Percentiles rank a stretch among this genome's conserved stretches.
These are phyloP conservation scores for Lota lota DNA, from an alignment of 2,113 vertebrate species.

Conservation along the genomic window DNA sequence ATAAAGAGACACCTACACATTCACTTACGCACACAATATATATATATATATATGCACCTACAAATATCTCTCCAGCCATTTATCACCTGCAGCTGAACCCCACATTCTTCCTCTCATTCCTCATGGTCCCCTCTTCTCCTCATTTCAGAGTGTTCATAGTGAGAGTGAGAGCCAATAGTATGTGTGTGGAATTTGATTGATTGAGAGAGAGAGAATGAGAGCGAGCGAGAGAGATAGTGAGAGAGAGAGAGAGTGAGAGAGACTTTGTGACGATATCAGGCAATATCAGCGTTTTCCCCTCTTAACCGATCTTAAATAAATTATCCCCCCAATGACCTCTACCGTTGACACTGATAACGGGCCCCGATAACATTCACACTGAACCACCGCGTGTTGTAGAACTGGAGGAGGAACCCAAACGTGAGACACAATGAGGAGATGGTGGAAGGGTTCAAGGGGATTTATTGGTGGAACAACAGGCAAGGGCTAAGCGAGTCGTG, in stretches of 20 bases:
- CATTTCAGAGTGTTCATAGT: conserved; percentile 12
- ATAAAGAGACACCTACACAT: too few species aligned
- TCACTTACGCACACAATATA: too few species aligned
- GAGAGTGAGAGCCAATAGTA: conserved; percentile 5
- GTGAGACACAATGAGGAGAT: too few species aligned
- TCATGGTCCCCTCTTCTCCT: conserved; percentile 27
- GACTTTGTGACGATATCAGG: conserved; percentile 5
- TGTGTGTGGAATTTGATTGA: conserved; percentile 17
- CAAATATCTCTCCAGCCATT: conserved; percentile 6
- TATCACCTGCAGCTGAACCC: conserved; percentile 52
- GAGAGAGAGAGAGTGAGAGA: neutral
- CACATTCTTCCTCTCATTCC: conserved; percentile 42
- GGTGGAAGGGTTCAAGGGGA: neutral
- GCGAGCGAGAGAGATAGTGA: conserved; percentile 7
- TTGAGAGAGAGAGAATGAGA: conserved; percentile 23
- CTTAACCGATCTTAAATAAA: conserved; percentile 40
- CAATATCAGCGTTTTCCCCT: conserved; percentile 19
- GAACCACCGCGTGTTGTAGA: conserved; percentile 4
- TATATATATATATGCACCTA: too few species aligned
- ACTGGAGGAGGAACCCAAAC: too few species aligned
- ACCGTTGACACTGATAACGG: conserved; percentile 14
- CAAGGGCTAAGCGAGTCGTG: too few species aligned
- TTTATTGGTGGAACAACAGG: too few species aligned
- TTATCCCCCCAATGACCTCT: conserved; percentile 44
- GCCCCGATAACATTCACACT: conserved; percentile 31